Evolutionary conservation across 2,113 vertebrate species (phyloP), one percentile per base, ranked within the genome.

Genomic region (Melanostigma gelatinosum): DNA sequence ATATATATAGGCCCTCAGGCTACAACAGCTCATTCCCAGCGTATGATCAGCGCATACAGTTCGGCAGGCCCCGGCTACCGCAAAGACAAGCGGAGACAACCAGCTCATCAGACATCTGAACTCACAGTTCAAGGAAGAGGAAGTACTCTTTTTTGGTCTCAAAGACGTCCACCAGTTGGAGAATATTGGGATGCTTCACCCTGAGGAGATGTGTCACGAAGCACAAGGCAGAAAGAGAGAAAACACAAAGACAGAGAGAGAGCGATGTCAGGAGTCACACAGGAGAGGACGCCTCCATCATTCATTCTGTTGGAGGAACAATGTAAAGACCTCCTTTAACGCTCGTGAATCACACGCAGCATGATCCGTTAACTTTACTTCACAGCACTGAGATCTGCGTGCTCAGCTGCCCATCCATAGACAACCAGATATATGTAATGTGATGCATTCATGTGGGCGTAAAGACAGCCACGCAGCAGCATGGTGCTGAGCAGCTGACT

Each of bases 81-180:
- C n/a, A 74, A 63, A 85, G 72, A 81, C 55, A 58, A 72, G 72
- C 76, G 68, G 29, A 44, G 10, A 61, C 44, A 77, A 70, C 44
- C 2, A 16, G 62, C 67, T 75, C 46, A 46, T 80, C 65, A 85
- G 32, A 87, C 67, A 52, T 71, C 58, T 58, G 50, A 72, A 97
- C 98, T 97, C 95, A 99, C 98, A 99, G 97, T 90, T 99, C 98
- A 92, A 99, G 94, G 93, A 99, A 99, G 85, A 99, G 97, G 93
- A 97, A 99, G 92, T 98, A 99, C 76, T 99, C 98, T 80, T 98
- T 99, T 90, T 97, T 96, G 70, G 98, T 99, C 93, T 99, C 97
- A 72, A 96, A 99, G 76, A 99, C 98, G 0, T 99, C 98, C 85
- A 99, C 97, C 94, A 99, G 93, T 71, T 99, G 97, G 79, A 99